phyloP scores from a whole-genome alignment of 2,888 invertebrate genomes.

The Dasypolia templi region DNA sequence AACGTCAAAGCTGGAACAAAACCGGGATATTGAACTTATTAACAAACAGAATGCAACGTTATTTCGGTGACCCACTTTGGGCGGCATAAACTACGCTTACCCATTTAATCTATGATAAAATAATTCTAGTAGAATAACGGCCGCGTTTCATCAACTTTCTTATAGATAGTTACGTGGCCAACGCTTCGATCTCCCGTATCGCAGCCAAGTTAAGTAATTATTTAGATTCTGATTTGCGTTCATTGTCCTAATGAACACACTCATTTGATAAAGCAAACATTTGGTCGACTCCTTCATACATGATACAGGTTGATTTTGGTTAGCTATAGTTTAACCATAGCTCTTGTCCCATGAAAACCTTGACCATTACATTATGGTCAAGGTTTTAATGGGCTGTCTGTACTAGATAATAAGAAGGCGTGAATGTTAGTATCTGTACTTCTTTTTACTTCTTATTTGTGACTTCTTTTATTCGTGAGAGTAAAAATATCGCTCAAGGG shows the following conservation, averaged over 20 bases:
- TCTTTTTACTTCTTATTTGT: no score
- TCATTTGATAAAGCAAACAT: conserved; percentile 29
- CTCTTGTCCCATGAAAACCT: background rate
- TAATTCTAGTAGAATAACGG: background rate
- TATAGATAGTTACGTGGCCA: no score
- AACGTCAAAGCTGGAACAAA: background rate
- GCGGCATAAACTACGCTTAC: background rate
- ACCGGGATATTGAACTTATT: background rate
- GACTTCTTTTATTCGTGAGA: no score
- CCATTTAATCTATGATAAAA: background rate
- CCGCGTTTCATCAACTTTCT: no score
- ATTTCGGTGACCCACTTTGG: background rate
- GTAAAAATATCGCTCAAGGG: no score
- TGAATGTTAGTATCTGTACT: no score
- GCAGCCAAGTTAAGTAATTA: conserved; percentile 16
- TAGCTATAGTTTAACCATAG: background rate
- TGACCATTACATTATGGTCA: no score
- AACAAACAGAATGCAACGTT: background rate
- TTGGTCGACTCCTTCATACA: conserved; percentile 9
- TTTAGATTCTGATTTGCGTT: conserved; percentile 26
- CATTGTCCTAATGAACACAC: conserved; percentile 34
- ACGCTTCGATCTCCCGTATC: background rate
- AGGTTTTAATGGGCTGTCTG: no score
- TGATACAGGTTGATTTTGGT: conserved; percentile 3
- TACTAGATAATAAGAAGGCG: no score